Base-by-base conservation (phyloP, 2,888 invertebrate genomes). In the Acleris sparsana region DNA sequence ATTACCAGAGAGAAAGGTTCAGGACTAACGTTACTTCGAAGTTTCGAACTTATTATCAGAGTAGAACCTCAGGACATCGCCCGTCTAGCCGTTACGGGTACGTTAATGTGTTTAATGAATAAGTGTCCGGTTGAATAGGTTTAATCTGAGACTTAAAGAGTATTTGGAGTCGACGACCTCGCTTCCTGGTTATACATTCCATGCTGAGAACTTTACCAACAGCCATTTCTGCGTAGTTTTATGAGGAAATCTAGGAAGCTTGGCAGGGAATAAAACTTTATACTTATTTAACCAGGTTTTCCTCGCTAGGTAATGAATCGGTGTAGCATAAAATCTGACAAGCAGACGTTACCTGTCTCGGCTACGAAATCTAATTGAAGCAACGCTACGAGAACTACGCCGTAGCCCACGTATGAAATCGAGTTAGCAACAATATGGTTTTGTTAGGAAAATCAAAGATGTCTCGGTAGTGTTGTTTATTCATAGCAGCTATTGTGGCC, bases 11-110 rank as follows among this genome's bases (percentile, higher is more conserved):
- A 13, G 39, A 39, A 39, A 39, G 39, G 39, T 13, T 13, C 39
- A 13, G 13, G 39, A 4, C 13, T 39, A 39, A 39, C 39, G 39
- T 39, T 39, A 13, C 39, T 13, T 39, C 4, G 11, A 39, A 39
- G 13, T 39, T 13, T 39, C 4, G 11, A 39, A 39, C 39, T 39
- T 39, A 4, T 13, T 13, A 39, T 39, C 39, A 13, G 39, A 39
- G 39, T 39, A 39, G 13, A 39, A 1, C 39, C 39, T 39, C 67
- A 72, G 75, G 74, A 75, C 75, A 73, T 76, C 76, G 76, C 75
- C 73, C 73, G 78, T 76, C 78, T 73, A 58, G 70, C 56, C 69
- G 60, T 13, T 61, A 68, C 62, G 63, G 58, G 59, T 68, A 53
- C 53, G 62, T 22, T 57, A 57, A 66, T 62, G 60, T 62, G 61